Percentiles rank a stretch among this genome's conserved stretches.
Conservation (phyloP, 2,113 vertebrate species). For the Tonatia bakeri region DNA sequence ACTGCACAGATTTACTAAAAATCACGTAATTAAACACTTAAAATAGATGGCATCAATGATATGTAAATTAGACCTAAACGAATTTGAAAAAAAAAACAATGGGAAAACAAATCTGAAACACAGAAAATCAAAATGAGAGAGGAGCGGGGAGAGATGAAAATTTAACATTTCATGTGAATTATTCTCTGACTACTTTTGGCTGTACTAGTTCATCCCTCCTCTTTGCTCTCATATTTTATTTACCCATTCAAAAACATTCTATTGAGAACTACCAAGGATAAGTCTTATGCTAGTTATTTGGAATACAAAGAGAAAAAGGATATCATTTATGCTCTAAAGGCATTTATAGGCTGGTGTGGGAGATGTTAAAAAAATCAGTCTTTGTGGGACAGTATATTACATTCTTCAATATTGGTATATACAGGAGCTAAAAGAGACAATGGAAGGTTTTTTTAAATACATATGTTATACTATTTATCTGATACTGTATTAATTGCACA, state of each 20-base stretch:
- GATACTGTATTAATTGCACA: neutral
- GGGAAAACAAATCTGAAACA: neutral
- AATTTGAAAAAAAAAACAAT: neutral
- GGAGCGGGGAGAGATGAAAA: neutral
- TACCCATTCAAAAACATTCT: neutral
- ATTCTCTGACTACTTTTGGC: neutral
- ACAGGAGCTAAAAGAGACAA: neutral
- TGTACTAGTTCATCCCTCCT: neutral
- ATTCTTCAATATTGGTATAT: neutral
- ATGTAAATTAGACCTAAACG: neutral
- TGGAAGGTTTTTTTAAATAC: neutral
- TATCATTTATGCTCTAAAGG: neutral
- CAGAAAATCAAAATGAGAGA: neutral
- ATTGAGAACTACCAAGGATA: neutral
- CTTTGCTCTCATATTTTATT: neutral
- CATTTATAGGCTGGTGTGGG: neutral
- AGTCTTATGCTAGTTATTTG: constrained; percentile 12
- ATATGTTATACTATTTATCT: neutral
- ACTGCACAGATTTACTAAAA: neutral
- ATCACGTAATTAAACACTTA: neutral
- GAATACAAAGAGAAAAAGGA: neutral
- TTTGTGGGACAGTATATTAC: neutral
- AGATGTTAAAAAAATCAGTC: constrained; percentile 14
- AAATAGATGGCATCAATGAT: neutral
- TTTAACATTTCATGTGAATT: neutral